Base-by-base conservation (phyloP, 2,797 vertebrate species). In the Eremophila alpestris region DNA sequence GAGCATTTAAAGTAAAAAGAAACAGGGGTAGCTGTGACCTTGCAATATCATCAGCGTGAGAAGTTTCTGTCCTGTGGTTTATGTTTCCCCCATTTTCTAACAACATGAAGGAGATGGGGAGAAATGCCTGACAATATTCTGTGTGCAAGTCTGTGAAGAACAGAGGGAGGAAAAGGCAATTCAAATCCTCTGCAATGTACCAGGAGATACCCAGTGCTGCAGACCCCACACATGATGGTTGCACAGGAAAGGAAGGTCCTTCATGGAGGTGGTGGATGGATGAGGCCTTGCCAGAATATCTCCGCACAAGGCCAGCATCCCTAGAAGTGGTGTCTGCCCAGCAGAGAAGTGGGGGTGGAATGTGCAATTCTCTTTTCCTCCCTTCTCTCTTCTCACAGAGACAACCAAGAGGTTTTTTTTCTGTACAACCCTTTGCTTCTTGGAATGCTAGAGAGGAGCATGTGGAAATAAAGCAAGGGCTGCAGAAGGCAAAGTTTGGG, bases 341-440 rank as follows among this genome's bases (percentile, higher is more conserved):
- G 11, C 1, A 9, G 8, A 54, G 5, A 76, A 76, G 29, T 6
- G 62, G 26, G 32, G 6, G 4, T 76, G 12, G n/a, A 69, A 90
- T 45, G 13, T 55, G 6, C 85, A 83, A 54, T 87, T 27, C 13
- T 41, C 27, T 69, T 82, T 73, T 24, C 68, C 59, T 83, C 41
- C 14, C 4, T 40, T 84, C 19, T 24, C 5, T 68, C 30, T 12
- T 76, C 24, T 58, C 1, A 3, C 30, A 32, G 34, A 49, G 27
- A 36, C 38, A 12, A 78, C 19, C 1, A 1, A 34, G 55, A 59
- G 5, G 4, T 0, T 16, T 81, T 82, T 82, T 74, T 30, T 69
- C 56, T 51, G 9, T 58, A 46, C 0, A 0, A 27, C 4, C 26
- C 6, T 65, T 65, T 74, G n/a, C 32, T 59, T 67, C 41, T 19